Percentiles rank a stretch among this genome's conserved stretches.
phyloP scores from a whole-genome alignment of 2,113 vertebrate genomes.

The Cnemophilus loriae region DNA sequence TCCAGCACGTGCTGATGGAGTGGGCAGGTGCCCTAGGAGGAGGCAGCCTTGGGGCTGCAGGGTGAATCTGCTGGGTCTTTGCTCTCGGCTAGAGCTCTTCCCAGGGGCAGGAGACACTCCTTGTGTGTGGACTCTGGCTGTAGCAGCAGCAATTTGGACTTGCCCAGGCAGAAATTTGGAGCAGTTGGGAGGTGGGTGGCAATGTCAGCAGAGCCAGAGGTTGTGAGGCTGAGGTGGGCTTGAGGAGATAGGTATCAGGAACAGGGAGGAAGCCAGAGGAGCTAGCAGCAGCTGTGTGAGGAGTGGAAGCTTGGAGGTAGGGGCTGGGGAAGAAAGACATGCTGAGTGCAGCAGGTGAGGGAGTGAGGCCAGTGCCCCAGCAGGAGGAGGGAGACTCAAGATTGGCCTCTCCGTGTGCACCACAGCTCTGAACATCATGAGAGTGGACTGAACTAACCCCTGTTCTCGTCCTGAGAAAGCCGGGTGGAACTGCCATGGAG shows the following conservation, averaged over 20 bases:
- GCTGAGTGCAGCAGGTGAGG: background rate
- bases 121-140: background rate
- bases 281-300: background rate
- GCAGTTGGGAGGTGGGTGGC: background rate
- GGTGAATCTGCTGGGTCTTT: background rate
- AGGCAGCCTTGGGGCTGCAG: background rate
- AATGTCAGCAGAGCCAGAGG: background rate
- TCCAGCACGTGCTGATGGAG: no score
- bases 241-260: background rate
- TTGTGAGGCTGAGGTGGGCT: background rate
- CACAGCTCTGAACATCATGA: fast-evolving
- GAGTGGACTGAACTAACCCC: background rate
- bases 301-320: background rate
- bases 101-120: fast-evolving
- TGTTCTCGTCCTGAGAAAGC: background rate
- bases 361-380: background rate
- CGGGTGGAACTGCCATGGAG: background rate
- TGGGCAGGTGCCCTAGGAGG: background rate
- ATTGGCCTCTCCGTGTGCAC: background rate
- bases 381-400: fast-evolving
- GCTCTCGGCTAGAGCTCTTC: background rate
- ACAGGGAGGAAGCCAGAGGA: background rate
- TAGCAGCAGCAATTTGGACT: background rate
- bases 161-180: background rate
- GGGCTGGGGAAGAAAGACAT: background rate